phyloP scores from a whole-genome alignment of 2,113 vertebrate species.

The Phalacrocorax pelagicus region DNA sequence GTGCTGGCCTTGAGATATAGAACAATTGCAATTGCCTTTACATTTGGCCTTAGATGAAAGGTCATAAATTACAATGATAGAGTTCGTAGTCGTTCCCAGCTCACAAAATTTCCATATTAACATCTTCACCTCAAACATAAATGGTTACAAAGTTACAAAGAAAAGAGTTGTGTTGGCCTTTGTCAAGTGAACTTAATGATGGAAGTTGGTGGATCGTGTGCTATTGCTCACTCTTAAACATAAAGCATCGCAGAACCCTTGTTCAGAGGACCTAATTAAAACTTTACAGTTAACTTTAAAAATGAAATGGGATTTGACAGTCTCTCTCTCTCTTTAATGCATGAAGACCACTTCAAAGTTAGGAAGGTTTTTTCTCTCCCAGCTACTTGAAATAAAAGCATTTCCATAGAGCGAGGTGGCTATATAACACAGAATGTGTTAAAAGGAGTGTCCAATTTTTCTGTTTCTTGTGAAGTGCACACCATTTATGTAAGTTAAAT shows the following conservation, averaged over 20 bases:
- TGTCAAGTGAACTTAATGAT: constrained; percentile 68
- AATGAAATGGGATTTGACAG: constrained; percentile 46
- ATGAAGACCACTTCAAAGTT: constrained; percentile 39
- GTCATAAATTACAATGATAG: constrained; percentile 80
- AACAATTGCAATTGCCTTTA: constrained; percentile 81
- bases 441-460: background rate
- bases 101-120: constrained; percentile 81
- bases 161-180: constrained; percentile 72
- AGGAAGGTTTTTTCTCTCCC: constrained; percentile 9
- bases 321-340: background rate
- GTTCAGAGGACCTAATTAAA: constrained; percentile 68
- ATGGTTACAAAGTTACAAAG: constrained; percentile 76
- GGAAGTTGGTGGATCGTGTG: constrained; percentile 16
- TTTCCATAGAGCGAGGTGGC: background rate
- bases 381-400: constrained; percentile 27
- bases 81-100: constrained; percentile 64
- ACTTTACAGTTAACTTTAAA: constrained; percentile 59
- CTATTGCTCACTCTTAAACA: background rate
- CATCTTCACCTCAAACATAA: constrained; percentile 82
- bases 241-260: constrained; percentile 27
- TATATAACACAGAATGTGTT: background rate
- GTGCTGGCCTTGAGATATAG: constrained; percentile 77
- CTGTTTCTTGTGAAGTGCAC: background rate
- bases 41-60: constrained; percentile 77
- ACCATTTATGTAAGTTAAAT: background rate